Conservation (phyloP, 2,113 vertebrate genomes). For the Podarcis cretensis region DNA sequence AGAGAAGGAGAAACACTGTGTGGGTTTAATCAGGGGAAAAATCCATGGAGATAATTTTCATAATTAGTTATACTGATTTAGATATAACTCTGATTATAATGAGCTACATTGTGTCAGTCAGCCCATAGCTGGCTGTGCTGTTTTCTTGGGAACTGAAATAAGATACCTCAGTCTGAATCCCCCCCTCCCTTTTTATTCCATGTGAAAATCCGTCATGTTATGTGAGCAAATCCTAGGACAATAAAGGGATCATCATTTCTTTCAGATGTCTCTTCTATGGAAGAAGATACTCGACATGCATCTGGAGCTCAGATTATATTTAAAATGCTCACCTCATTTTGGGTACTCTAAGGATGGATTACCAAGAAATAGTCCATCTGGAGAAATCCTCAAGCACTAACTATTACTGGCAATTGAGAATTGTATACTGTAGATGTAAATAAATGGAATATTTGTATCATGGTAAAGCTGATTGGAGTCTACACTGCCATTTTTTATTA, state of each 20-base stretch:
- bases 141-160: not conserved
- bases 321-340: not conserved
- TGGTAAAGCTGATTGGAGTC: not conserved
- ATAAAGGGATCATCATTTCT: no score
- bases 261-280: not conserved
- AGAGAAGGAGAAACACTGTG: not conserved
- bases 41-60: slow-evolving; percentile 18
- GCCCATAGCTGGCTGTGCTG: not conserved
- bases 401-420: not conserved
- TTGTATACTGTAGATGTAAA: not conserved
- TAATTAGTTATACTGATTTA: slow-evolving; percentile 19
- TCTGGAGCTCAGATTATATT: not conserved
- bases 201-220: not conserved
- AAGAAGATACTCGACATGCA: not conserved
- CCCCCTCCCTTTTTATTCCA: not conserved
- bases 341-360: not conserved
- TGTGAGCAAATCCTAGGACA: not conserved
- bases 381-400: not conserved
- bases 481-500: not conserved
- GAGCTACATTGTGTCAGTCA: not conserved
- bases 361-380: not conserved
- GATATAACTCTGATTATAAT: slow-evolving; percentile 19
- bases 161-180: not conserved
- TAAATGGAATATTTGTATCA: not conserved
- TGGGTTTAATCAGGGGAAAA: not conserved